Conservation (phyloP, 2,113 vertebrate genomes). For the Ellobius talpinus region DNA sequence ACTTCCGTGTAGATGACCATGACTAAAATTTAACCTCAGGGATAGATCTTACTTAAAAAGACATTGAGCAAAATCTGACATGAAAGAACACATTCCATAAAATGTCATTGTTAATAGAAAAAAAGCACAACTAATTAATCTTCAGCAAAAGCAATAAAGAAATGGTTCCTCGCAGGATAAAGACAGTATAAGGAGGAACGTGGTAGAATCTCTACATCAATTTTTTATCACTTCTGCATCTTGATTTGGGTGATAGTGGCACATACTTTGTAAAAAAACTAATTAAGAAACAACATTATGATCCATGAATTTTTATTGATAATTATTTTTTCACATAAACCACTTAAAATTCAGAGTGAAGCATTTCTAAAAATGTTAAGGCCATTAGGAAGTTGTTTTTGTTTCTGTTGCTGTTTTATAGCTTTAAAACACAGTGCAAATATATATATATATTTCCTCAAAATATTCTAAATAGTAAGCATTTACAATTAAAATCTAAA, state of each 20-base stretch:
- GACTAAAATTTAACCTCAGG: neutral
- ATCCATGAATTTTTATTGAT: neutral
- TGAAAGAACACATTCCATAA: neutral
- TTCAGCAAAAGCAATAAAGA: neutral
- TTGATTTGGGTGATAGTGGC: neutral
- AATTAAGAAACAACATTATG: neutral
- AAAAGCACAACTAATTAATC: neutral
- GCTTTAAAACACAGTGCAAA: neutral
- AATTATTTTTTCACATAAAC: neutral
- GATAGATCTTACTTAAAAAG: neutral
- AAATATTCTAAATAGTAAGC: neutral
- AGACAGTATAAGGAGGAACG: neutral
- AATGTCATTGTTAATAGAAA: neutral
- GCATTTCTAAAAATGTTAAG: slow-evolving; percentile 35
- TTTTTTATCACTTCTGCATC: neutral
- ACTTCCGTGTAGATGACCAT: neutral
- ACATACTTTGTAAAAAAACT: neutral
- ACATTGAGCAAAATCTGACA: neutral
- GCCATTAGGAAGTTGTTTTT: neutral
- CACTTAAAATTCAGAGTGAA: slow-evolving; percentile 23
- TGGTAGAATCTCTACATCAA: too few relatives aligned
- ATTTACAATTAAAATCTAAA: neutral
- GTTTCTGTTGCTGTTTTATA: neutral
- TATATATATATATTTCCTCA: neutral
- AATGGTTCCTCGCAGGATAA: neutral